Evolutionary conservation across 1,140 invertebrate genomes (phyloP).

Genomic region (Telenomus remus): DNA sequence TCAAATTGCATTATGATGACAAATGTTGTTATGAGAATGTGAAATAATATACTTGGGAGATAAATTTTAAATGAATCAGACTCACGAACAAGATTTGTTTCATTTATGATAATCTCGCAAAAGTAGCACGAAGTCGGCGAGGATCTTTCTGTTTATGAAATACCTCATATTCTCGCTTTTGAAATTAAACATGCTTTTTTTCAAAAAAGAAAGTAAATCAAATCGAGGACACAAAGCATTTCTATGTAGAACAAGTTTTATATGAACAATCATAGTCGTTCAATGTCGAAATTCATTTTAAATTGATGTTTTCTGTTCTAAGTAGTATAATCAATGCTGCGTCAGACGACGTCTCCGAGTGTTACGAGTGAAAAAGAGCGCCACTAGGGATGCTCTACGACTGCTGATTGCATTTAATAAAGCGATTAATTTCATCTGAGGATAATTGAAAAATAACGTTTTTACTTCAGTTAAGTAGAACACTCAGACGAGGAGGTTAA

Average conservation of each 20-base stretch:
- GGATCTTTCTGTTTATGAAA: constrained; percentile 38
- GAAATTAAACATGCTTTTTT: constrained; percentile 29
- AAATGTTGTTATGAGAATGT: constrained; percentile 9
- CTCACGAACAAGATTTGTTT: constrained; percentile 32
- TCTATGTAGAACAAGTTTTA: too few species aligned
- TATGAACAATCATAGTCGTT: not conserved
- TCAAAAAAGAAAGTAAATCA: constrained; percentile 27
- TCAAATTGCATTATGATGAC: constrained; percentile 3
- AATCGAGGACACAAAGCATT: constrained; percentile 32
- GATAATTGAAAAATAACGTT: not conserved
- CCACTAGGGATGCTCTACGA: not conserved
- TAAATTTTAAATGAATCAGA: constrained; percentile 22
- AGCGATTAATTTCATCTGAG: not conserved
- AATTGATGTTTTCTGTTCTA: constrained; percentile 3
- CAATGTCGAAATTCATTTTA: constrained; percentile 6
- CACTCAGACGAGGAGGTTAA: too few species aligned
- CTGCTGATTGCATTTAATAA: not conserved
- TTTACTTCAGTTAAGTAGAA: too few species aligned
- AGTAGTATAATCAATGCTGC: constrained; percentile 22
- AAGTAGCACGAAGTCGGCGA: constrained; percentile 26
- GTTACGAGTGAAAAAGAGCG: not conserved
- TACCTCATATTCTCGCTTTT: constrained; percentile 37
- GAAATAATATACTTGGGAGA: constrained; percentile 1
- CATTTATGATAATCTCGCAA: constrained; percentile 39
- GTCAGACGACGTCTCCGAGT: constrained; percentile 5